Evolutionary conservation across 1,140 invertebrate genomes (phyloP).

Genomic region (fruit fly (Drosophila melanogaster)): DNA sequence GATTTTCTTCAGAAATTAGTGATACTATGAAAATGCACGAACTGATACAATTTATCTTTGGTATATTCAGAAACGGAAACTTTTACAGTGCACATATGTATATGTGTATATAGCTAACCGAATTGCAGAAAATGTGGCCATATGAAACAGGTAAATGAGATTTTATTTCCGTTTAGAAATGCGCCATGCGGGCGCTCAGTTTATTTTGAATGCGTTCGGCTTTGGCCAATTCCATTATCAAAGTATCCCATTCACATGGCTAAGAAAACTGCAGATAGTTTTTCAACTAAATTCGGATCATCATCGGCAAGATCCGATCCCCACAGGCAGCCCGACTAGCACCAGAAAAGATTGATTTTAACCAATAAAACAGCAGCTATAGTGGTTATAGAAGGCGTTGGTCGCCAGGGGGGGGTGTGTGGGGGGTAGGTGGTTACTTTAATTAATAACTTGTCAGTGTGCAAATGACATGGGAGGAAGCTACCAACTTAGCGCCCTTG

Average conservation of each 20-base stretch:
- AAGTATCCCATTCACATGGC: too few species aligned
- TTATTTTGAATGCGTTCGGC: slow-evolving; percentile 1
- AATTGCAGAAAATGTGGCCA: too few species aligned
- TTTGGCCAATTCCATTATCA: background rate
- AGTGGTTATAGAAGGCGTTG: too few species aligned
- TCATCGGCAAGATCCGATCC: background rate
- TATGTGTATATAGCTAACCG: too few species aligned
- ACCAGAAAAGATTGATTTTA: slow-evolving; percentile 34
- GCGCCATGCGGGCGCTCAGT: slow-evolving; percentile 19
- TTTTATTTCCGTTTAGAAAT: slow-evolving; percentile 17
- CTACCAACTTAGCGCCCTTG: slow-evolving; percentile 70
- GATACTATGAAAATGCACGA: too few species aligned
- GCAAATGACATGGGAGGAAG: slow-evolving; percentile 78
- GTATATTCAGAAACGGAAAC: too few species aligned
- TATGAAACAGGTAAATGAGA: slow-evolving; percentile 25
- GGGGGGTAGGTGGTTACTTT: slow-evolving; percentile 60
- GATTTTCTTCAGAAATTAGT: too few species aligned
- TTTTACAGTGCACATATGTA: too few species aligned
- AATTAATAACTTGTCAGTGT: slow-evolving; percentile 83
- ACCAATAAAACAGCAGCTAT: slow-evolving; percentile 16
- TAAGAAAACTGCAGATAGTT: background rate
- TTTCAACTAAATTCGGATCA: slow-evolving; percentile 1
- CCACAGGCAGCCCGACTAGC: background rate
- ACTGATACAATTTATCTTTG: too few species aligned
- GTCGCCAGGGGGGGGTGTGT: background rate